phyloP scores from a whole-genome alignment of 2,113 vertebrate species.

The Microcebus griseorufus region DNA sequence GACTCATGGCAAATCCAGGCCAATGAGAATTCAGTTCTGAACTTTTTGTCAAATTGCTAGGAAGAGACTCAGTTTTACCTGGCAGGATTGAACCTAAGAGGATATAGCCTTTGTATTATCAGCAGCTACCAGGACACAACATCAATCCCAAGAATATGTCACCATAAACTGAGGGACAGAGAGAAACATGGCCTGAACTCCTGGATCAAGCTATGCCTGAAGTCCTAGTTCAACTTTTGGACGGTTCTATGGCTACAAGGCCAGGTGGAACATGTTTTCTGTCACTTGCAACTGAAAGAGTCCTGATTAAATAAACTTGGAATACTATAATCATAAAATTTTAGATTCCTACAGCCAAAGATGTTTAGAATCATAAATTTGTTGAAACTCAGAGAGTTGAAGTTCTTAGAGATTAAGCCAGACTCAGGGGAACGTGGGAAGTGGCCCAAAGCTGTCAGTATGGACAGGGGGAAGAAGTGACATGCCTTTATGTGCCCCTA shows the following conservation, averaged over 20 bases:
- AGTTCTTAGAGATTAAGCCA: neutral
- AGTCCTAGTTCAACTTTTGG: neutral
- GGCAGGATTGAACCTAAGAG: neutral
- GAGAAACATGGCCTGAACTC: neutral
- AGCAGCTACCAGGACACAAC: neutral
- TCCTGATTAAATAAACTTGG: neutral
- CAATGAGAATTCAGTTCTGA: neutral
- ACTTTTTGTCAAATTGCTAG: neutral
- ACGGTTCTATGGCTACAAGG: neutral
- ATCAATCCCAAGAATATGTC: neutral
- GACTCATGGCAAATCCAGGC: neutral
- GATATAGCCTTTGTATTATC: neutral
- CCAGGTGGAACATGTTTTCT: neutral
- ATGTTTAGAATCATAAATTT: neutral
- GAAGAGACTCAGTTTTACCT: neutral
- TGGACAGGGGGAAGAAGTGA: neutral
- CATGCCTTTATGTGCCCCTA: accelerated
- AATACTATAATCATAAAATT: neutral
- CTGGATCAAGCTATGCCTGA: neutral
- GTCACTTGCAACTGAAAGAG: neutral
- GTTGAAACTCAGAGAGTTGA: neutral
- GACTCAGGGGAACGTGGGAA: neutral
- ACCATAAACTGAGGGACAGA: neutral
- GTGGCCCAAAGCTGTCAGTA: neutral
- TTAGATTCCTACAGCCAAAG: neutral